Evolutionary conservation across 2,888 invertebrate genomes (phyloP), one percentile per base, ranked within the genome.

Genomic region (Sphinx pinastri): DNA sequence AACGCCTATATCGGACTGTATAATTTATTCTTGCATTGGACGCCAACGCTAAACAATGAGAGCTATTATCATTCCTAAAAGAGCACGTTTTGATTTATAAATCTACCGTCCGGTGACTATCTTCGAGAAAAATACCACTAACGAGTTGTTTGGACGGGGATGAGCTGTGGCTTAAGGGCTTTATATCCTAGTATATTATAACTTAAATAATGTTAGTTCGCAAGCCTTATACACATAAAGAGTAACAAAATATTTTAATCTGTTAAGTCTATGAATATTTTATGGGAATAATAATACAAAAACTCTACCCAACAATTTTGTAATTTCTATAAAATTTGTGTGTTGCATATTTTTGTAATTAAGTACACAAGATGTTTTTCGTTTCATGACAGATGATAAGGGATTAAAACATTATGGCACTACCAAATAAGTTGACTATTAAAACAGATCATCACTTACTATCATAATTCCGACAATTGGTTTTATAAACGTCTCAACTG

Each of bases 1-100:
- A 84, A 87, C 88, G 86, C 88, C 89, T 90, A 88, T 90, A 93
- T 93, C 92, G 89, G 92, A 91, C 90, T 92, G 91, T 91, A 92
- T 92, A 93, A 93, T 93, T 93, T 93, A 93, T 90, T 92, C 90
- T 85, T 87, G 85, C 88, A 84, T 82, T 81, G 87, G 85, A 86
- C 86, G 83, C 86, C 84, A 86, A 86, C 86, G 86, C 84, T 88
- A 87, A 88, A 88, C 89, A 91, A 92, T 90, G 89, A 89, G 83
- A 83, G 87, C 86, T 85, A 89, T 89, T 88, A 90, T 90, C 88
- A 89, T 86, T 87, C 86, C 84, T 85, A 82, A 82, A 79, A 77
- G 80, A 79, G 82, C 85, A 86, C 85, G 85, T 83, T 82, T 85
- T 83, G 86, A 85, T 84, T 84, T 85, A 85, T 67, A 70, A 55